These are phyloP conservation scores for Karalla daura DNA, from an alignment of 2,797 vertebrate genomes.

Conservation along the genomic window DNA sequence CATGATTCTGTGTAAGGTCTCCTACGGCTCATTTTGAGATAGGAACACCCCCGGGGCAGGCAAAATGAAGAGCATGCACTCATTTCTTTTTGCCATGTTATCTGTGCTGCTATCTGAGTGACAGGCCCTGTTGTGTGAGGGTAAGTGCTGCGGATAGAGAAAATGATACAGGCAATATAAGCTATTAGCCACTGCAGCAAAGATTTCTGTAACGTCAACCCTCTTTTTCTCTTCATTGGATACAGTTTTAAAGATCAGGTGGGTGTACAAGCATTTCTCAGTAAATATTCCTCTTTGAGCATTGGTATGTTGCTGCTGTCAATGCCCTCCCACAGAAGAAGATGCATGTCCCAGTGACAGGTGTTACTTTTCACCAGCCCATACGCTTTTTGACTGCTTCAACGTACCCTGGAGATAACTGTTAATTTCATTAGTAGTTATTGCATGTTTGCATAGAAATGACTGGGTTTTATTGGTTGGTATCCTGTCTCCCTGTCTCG, in stretches of 20 bases:
- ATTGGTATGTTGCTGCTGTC: not conserved
- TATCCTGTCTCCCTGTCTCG: too few relatives aligned
- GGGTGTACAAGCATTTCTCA: not conserved
- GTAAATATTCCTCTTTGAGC: not conserved
- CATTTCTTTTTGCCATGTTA: slow-evolving; percentile 62
- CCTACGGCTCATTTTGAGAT: slow-evolving; percentile 38
- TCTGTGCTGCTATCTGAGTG: slow-evolving; percentile 45
- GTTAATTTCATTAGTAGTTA: not conserved
- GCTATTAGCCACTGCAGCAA: slow-evolving; percentile 25
- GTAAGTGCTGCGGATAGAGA: slow-evolving; percentile 27
- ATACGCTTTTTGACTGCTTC: not conserved
- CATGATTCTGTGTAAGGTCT: slow-evolving; percentile 32
- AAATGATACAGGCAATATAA: slow-evolving; percentile 38
- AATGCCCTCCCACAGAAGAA: not conserved
- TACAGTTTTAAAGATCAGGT: not conserved
- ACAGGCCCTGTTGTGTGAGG: slow-evolving; percentile 48
- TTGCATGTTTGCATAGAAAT: too few relatives aligned
- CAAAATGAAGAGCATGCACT: slow-evolving; percentile 54
- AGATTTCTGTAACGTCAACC: too few relatives aligned
- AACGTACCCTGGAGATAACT: not conserved
- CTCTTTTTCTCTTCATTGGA: slow-evolving; percentile 2
- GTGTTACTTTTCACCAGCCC: not conserved
- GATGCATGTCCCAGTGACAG: not conserved
- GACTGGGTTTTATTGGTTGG: too few relatives aligned
- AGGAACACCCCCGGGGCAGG: slow-evolving; percentile 46